Base-by-base conservation (phyloP, 2,888 invertebrate species). In the Lasioglossum vierecki region DNA sequence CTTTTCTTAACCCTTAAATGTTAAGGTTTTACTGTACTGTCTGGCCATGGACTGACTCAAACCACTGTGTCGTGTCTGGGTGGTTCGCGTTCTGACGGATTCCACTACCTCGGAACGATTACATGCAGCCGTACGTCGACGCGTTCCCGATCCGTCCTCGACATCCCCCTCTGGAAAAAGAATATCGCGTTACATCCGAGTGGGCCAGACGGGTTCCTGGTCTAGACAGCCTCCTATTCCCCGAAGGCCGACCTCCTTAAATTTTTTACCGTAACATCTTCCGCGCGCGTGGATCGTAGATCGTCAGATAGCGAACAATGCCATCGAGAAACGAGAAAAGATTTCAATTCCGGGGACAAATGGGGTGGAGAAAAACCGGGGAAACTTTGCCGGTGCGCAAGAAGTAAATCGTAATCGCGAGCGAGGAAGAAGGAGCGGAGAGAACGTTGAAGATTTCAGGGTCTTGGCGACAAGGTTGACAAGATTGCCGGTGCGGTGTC, bases 91-190 rank as follows among this genome's bases (percentile, higher is more conserved):
- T 66, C 70, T 18, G 49, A 41, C 63, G 57, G 35, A 41, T 39
- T 11, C 73, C 9, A 49, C 74, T 81, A 78, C 72, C 72, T 44
- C 60, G 76, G 26, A 83, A 84, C 53, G 84, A 82, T 86, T 72
- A 78, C 80, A 74, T 80, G 80, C 85, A 89, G 88, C 84, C 53
- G 53, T 53, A 53, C 86, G 90, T 89, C 79, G 86, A 82, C 84
- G 73, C 63, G 85, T 82, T 88, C 80, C 75, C 79, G 79, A 85
- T 88, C 78, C 83, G 85, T 87, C 70, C 26, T 68, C 57, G 85
- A 84, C 83, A 80, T 46, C 78, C 80, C 76, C 78, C 41, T 68
- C 26, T 41, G 77, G 66, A 82, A 57, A 80, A 78, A 53, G 78
- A 57, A 60, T 76, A 84, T 80, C 80, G 80, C 78, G 78, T 84